A percentile compares a stretch with the other conserved stretches of the same genome.
Conservation (phyloP, 2,113 vertebrate species). For the Cebidichthys violaceus region DNA sequence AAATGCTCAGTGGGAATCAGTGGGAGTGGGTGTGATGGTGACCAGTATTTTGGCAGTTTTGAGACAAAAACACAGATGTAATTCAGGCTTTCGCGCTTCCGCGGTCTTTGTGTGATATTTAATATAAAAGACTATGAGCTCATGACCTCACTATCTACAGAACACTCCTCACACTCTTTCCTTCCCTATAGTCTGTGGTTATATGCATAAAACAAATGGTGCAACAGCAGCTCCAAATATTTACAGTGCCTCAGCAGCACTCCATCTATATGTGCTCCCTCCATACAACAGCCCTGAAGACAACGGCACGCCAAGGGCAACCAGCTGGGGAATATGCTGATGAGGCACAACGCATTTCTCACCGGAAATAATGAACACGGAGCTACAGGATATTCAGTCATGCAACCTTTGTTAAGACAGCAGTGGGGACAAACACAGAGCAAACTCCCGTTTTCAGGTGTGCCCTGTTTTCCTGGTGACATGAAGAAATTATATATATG, state of each 20-base stretch:
- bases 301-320: conserved; percentile 51
- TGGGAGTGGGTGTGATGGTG: not conserved
- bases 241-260: conserved; percentile 67
- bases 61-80: not conserved
- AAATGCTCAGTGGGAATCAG: not conserved
- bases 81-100: not conserved
- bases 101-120: not conserved
- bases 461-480: conserved; percentile 44
- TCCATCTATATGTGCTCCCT: conserved; percentile 62
- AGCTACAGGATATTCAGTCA: conserved; percentile 64
- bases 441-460: conserved; percentile 43
- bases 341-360: conserved; percentile 67
- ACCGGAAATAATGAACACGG: conserved; percentile 66
- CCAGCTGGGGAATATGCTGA: conserved; percentile 74
- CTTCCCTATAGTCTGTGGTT: conserved; percentile 14
- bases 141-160: not conserved
- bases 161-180: not conserved
- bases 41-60: too few species aligned
- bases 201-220: conserved; percentile 55
- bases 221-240: conserved; percentile 70
- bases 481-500: conserved; percentile 9
- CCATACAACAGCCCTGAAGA: conserved; percentile 46
- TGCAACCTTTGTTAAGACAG: conserved; percentile 69
- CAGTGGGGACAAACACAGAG: conserved; percentile 36
- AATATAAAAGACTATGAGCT: not conserved